Evolutionary conservation across 2,797 vertebrate species (phyloP).

Genomic region (Simalia tracyae): DNA sequence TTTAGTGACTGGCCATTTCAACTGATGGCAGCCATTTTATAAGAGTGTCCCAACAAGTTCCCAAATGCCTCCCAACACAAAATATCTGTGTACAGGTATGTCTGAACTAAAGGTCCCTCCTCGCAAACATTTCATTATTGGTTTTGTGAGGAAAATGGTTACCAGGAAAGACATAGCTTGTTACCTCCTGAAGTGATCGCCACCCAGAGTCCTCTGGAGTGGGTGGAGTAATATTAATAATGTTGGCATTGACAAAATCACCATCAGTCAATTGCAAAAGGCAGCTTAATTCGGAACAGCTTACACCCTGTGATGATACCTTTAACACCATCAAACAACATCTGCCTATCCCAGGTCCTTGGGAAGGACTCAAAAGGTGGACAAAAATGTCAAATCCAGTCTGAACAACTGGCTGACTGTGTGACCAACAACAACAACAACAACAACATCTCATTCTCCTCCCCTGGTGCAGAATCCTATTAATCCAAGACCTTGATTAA

Average conservation of each 20-base stretch:
- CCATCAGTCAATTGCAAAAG: background rate
- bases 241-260: background rate
- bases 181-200: background rate
- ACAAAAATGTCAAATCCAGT: background rate
- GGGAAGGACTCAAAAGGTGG: background rate
- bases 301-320: background rate
- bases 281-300: background rate
- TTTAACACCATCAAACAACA: background rate
- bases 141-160: background rate
- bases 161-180: background rate
- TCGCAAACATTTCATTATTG: background rate
- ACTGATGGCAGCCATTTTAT: too few relatives aligned
- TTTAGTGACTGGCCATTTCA: too few relatives aligned
- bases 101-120: background rate
- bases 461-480: background rate
- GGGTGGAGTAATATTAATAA: background rate
- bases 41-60: too few relatives aligned
- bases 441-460: background rate
- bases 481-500: background rate
- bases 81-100: too few relatives aligned
- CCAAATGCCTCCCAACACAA: too few relatives aligned
- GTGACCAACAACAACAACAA: background rate
- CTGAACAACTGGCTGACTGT: background rate
- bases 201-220: too few relatives aligned
- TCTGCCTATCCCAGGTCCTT: background rate